Base-by-base conservation (phyloP, 2,113 vertebrate species). In the Plotosus lineatus region DNA sequence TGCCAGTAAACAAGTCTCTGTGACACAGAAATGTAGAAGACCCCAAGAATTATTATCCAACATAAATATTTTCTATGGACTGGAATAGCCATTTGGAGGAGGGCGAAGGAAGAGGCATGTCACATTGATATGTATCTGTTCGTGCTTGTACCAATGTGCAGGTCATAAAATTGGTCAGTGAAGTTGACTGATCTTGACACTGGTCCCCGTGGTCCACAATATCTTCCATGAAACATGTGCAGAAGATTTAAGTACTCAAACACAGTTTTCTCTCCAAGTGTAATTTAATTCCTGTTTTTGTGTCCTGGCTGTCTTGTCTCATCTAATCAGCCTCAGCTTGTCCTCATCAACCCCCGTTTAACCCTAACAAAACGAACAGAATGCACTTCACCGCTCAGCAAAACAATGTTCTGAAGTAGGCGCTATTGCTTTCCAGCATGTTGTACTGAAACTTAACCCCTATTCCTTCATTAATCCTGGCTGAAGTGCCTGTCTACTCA, bases 101-200 rank as follows among this genome's bases (percentile, higher is more conserved):
- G 26, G 31, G 0, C 69, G 6, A 10, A 50, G 28, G 69, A 73
- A 73, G 28, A 51, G 46, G 51, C 69, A 23, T 73, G 53, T 44
- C 74, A 50, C n/a, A 4, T 12, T 79, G 15, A 53, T 66, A 51
- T 71, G 71, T 60, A 23, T 38, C 63, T 75, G 58, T 86, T 40
- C 42, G 46, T 73, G 33, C 73, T 3, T 75, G 53, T 26, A 53
- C 55, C 63, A 74, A 40, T 79, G 51, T 69, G 48, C 48, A 44
- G 88, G 79, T 85, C 83, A 58, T 85, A 82, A 89, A 84, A 83
- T 73, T 77, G 83, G 88, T 88, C 82, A 75, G 77, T 66, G 65
- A 87, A 83, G 89, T 87, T 93, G 89, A 93, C 91, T 90, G 74
- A 90, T 90, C 85, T 85, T 89, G 90, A 92, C 89, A 84, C 63